Evolutionary conservation across 2,888 invertebrate species (phyloP).

Genomic region (Hirudinaria manillensis): DNA sequence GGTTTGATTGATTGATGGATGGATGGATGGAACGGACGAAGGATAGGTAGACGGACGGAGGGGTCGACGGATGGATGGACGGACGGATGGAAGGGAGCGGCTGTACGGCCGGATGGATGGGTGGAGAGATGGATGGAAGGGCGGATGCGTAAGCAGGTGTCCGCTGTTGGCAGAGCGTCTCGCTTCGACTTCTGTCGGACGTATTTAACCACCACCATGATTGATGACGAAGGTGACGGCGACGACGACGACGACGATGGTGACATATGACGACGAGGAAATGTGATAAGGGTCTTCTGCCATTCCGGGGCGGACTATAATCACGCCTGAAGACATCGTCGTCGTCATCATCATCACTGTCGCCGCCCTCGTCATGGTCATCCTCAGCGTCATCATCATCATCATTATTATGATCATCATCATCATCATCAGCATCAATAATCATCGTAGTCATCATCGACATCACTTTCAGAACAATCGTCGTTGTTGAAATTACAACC

Average conservation of each 20-base stretch:
- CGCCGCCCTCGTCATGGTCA: constrained; percentile 5
- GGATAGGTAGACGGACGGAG: too few relatives aligned
- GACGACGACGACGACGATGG: neutral
- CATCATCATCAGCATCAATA: constrained; percentile 11
- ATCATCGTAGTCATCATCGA: neutral
- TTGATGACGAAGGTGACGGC: neutral
- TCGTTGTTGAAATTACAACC: neutral
- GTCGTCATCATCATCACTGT: constrained; percentile 10
- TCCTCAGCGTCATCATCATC: constrained; percentile 14
- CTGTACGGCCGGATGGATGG: too few relatives aligned
- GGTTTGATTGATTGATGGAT: too few relatives aligned
- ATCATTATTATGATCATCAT: constrained; percentile 18
- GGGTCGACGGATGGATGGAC: too few relatives aligned
- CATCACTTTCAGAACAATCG: neutral
- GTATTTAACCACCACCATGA: neutral
- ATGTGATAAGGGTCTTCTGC: neutral
- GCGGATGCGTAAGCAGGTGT: constrained; percentile 5
- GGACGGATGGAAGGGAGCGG: too few relatives aligned
- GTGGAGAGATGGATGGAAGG: too few relatives aligned
- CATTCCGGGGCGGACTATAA: neutral
- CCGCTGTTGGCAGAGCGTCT: neutral
- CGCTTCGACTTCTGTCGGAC: neutral
- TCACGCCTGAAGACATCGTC: constrained; percentile 1
- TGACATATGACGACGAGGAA: neutral
- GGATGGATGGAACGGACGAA: too few relatives aligned